phyloP scores from a whole-genome alignment of 2,113 vertebrate genomes.

The Pseudolaguvia tuberculata region DNA sequence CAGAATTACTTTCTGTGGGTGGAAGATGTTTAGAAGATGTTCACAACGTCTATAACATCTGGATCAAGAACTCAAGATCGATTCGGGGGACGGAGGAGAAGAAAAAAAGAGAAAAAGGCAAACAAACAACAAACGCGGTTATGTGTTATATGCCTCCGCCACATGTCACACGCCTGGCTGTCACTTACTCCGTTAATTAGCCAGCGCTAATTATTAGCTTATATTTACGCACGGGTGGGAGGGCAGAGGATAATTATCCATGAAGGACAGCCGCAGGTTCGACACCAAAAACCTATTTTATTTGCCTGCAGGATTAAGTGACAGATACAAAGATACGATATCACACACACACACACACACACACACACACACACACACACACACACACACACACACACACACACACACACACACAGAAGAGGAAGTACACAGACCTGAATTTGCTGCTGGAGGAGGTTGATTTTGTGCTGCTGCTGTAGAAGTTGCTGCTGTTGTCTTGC shows the following conservation, averaged over 20 bases:
- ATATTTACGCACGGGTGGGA: conserved; percentile 44
- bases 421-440: conserved; percentile 89
- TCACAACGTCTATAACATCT: too few relatives aligned
- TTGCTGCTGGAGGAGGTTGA: conserved; percentile 99
- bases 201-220: conserved; percentile 21
- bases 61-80: too few relatives aligned
- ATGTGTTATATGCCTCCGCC: conserved; percentile 59
- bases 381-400: conserved; percentile 2
- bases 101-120: background rate
- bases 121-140: conserved; percentile 55
- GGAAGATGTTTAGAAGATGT: background rate
- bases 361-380: conserved; percentile 1
- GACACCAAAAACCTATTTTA: background rate
- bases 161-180: conserved; percentile 49
- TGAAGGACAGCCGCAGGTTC: conserved; percentile 38
- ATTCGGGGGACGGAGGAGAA: too few relatives aligned
- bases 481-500: conserved; percentile 99
- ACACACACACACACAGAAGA: conserved; percentile 16
- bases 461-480: conserved; percentile 99
- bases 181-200: conserved; percentile 42
- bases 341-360: conserved; percentile 3
- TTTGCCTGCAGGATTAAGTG: background rate
- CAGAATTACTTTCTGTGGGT: background rate
- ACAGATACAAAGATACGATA: background rate
- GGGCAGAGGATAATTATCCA: conserved; percentile 65